Conservation (phyloP, 2,888 invertebrate species). For the Nudaria mundana region DNA sequence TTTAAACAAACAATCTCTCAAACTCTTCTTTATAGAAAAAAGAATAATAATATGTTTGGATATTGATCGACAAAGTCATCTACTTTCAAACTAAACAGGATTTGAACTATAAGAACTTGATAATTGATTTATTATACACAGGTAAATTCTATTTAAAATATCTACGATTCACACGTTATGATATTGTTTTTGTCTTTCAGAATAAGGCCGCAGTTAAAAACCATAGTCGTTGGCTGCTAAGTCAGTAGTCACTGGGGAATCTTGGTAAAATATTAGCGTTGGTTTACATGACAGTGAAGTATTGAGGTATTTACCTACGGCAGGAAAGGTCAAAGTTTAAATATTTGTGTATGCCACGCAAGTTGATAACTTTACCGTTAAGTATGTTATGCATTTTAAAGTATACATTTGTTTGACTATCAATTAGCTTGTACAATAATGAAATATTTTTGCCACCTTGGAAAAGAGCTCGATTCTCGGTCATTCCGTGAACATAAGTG, state of each 20-base stretch:
- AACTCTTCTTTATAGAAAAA: too few relatives aligned
- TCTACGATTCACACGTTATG: not conserved
- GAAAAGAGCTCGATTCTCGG: too few relatives aligned
- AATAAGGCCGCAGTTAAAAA: conserved; percentile 26
- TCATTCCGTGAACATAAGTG: too few relatives aligned
- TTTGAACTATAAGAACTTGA: too few relatives aligned
- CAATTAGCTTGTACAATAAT: not conserved
- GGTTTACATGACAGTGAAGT: conserved; percentile 34
- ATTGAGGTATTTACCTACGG: conserved; percentile 24
- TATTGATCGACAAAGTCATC: too few relatives aligned
- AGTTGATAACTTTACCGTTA: conserved; percentile 10
- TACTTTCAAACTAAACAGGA: too few relatives aligned
- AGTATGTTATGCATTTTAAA: conserved; percentile 18
- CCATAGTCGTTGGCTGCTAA: conserved; percentile 26
- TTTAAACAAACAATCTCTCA: too few relatives aligned
- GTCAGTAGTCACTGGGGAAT: conserved; percentile 39
- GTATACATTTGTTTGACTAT: not conserved
- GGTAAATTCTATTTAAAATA: too few relatives aligned
- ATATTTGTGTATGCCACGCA: conserved; percentile 21
- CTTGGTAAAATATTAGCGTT: conserved; percentile 30
- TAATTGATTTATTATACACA: too few relatives aligned
- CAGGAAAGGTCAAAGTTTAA: conserved; percentile 30
- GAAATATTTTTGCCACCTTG: too few relatives aligned
- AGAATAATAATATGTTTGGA: too few relatives aligned
- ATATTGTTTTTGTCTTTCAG: conserved; percentile 7